Evolutionary conservation across 2,113 vertebrate genomes (phyloP), one percentile per base, ranked within the genome.

Genomic region (Amblyopsis rosae): DNA sequence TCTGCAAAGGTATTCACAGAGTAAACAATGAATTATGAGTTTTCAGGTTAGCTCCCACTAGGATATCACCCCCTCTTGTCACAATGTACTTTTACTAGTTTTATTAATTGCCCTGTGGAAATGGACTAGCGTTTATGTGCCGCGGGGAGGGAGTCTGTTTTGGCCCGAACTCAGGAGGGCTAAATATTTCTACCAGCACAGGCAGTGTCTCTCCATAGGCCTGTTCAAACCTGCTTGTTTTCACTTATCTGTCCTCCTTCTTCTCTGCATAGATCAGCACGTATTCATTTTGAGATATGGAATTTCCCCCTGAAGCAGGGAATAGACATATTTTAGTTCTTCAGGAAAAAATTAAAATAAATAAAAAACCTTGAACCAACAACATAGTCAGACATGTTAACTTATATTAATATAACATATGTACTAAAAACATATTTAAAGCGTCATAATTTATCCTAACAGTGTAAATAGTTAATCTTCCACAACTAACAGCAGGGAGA

Each of bases 101-200:
- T 85, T 55, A 67, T 65, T 64, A 16, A 62, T 67, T 56, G 17
- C 65, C 51, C 51, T 13, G 45, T 62, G 11, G 51, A 59, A 26
- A 58, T 53, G 13, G 13, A 4, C 49, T 8, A 4, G 69, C 62
- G 4, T 16, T 61, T 55, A 53, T 51, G 71, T 48, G 65, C 41
- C 1, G 0, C 1, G 66, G 56, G n/a, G 62, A 55, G 33, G 53
- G 26, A 1, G 1, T 26, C 53, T 45, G 19, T 69, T 69, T 51
- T 53, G 51, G 33, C n/a, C 35, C 15, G 46, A 68, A 51, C 66
- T 71, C 9, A 65, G 59, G 26, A 59, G 35, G 35, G 7, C 47
- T 19, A 47, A 68, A 13, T 49, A 9, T 15, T 58, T 65, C 53
- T 72, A 41, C 59, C 35, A 60, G 65, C 33, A 69, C 35, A 69